A percentile compares a stretch with the other conserved stretches of the same genome.
Evolutionary conservation across 23 tunicate species (phyloP).

Genomic region (Corella eumyota): DNA sequence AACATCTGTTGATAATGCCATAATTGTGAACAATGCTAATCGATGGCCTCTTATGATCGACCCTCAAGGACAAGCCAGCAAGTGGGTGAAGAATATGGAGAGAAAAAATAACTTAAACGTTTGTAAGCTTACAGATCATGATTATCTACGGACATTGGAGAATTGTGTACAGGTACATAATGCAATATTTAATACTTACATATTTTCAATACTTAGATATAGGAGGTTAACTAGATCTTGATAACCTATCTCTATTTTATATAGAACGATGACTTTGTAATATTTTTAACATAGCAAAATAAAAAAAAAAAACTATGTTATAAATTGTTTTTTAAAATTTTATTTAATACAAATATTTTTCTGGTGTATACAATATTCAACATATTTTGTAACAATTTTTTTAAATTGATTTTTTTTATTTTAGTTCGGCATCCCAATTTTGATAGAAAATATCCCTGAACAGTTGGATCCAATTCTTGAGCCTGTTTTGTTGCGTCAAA

Average conservation of each 20-base stretch:
- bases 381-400: too few species aligned
- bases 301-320: too few species aligned
- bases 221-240: too few species aligned
- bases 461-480: conserved; percentile 74
- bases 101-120: conserved; percentile 62
- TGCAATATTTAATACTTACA: background rate
- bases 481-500: conserved; percentile 65
- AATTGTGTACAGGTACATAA: conserved; percentile 59
- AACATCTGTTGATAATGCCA: conserved; percentile 77
- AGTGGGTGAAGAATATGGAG: conserved; percentile 91
- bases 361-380: too few species aligned
- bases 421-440: conserved; percentile 75
- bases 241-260: too few species aligned
- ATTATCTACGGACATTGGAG: conserved; percentile 65
- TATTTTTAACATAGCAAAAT: too few species aligned
- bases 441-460: conserved; percentile 75
- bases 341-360: too few species aligned
- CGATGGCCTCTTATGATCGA: conserved; percentile 93
- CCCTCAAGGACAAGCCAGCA: conserved; percentile 87
- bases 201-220: too few species aligned
- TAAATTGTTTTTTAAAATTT: too few species aligned
- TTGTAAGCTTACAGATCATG: conserved; percentile 70
- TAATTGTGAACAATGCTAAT: conserved; percentile 72
- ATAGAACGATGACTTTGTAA: too few species aligned
- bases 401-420: too few species aligned